Conservation (phyloP, 2,888 invertebrate genomes). For the Stratiomys singularior region DNA sequence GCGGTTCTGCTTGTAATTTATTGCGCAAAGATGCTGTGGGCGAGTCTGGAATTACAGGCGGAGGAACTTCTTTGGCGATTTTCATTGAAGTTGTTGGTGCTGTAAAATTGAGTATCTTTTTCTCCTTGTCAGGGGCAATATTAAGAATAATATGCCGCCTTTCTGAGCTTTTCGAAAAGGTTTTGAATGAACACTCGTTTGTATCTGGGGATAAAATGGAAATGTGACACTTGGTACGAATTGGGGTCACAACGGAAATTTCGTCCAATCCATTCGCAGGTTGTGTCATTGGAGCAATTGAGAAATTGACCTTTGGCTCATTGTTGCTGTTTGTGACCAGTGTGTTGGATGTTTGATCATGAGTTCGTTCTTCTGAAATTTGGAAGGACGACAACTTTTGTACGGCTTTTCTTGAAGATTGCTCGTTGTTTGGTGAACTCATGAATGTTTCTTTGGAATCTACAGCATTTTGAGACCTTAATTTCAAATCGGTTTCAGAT, state of each 20-base stretch:
- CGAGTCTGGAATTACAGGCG: background rate
- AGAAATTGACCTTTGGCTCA: conserved; percentile 30
- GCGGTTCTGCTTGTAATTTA: background rate
- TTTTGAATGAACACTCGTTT: conserved; percentile 35
- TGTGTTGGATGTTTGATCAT: background rate
- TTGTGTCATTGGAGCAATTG: conserved; percentile 29
- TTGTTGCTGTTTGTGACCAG: background rate
- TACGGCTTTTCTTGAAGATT: conserved; percentile 56
- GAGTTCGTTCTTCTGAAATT: conserved; percentile 54
- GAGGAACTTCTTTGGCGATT: background rate
- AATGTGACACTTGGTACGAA: conserved; percentile 29
- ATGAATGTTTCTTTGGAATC: background rate
- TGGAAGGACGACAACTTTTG: conserved; percentile 54
- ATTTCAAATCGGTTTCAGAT: conserved; percentile 64
- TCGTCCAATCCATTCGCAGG: conserved; percentile 6
- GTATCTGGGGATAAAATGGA: conserved; percentile 25
- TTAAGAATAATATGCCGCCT: conserved; percentile 13
- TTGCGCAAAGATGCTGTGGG: background rate
- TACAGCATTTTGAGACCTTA: conserved; percentile 58
- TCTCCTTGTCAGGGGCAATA: conserved; percentile 25
- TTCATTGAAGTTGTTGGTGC: background rate
- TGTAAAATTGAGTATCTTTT: conserved; percentile 15
- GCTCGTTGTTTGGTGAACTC: background rate
- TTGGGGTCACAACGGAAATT: conserved; percentile 20
- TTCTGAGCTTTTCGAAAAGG: conserved; percentile 15